phyloP scores from a whole-genome alignment of 2,888 invertebrate species.

The Pachliopta kotzebuea region DNA sequence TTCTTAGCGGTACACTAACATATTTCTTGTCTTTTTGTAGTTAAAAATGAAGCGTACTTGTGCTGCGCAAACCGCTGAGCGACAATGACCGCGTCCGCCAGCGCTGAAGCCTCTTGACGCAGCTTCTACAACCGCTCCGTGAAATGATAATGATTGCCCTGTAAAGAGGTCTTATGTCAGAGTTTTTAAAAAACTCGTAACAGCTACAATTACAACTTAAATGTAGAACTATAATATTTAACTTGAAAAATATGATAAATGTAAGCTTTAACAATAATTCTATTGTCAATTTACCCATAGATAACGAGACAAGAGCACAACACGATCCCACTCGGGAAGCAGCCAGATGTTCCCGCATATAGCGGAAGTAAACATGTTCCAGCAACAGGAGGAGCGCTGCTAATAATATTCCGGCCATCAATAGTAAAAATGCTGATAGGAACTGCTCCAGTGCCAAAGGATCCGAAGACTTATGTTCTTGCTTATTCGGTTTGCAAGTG shows the following conservation, averaged over 20 bases:
- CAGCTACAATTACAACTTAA: no score
- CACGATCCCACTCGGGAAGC: slow-evolving; percentile 95
- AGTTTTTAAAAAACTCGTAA: no score
- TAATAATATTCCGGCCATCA: slow-evolving; percentile 96
- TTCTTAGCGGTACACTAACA: no score
- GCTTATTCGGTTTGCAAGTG: slow-evolving; percentile 94
- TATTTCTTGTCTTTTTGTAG: no score
- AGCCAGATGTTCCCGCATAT: slow-evolving; percentile 92
- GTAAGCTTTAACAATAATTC: not conserved
- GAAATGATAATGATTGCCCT: slow-evolving; percentile 83
- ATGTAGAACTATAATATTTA: no score
- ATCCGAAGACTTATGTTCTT: slow-evolving; percentile 94
- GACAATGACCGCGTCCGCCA: slow-evolving; percentile 62
- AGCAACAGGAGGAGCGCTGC: slow-evolving; percentile 92
- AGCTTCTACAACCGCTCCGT: slow-evolving; percentile 72
- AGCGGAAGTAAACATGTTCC: slow-evolving; percentile 97
- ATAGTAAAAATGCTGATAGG: slow-evolving; percentile 96
- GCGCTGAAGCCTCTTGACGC: slow-evolving; percentile 63
- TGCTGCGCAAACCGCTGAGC: slow-evolving; percentile 90
- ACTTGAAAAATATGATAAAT: no score
- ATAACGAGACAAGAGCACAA: slow-evolving; percentile 95
- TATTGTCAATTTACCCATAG: slow-evolving; percentile 83
- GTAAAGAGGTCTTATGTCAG: slow-evolving; percentile 3
- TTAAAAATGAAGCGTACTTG: slow-evolving; percentile 67
- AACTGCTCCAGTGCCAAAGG: slow-evolving; percentile 96